Base-by-base conservation (phyloP, 2,113 vertebrate species). In the Zosterops pallidus region DNA sequence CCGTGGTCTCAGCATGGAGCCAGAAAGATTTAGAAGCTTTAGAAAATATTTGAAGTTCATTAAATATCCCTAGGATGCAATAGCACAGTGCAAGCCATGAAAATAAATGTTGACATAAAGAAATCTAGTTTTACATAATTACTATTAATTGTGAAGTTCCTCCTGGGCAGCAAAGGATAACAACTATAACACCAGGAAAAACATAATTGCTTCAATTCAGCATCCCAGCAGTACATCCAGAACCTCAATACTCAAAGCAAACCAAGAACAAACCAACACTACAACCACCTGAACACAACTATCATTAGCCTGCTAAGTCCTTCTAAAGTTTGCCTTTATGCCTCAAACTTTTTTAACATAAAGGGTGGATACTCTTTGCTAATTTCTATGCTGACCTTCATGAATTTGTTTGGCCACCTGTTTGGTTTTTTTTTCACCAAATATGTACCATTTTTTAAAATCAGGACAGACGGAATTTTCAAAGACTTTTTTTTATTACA, bases 21-120 rank as follows among this genome's bases (percentile, higher is more conserved):
- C 56, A 78, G 62, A 83, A 83, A 68, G 55, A 89, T 75, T 65
- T 78, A 62, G 68, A 86, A 93, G 41, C 47, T 39, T n/a, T 19
- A 84, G 62, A 71, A 86, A 92, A 69, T 46, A 75, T 86, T 94
- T 94, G 65, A 84, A 90, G 76, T 90, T 89, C 88, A 72, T 96
- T 89, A 93, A 93, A 89, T 76, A 86, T 19, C 62, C 77, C 63
- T 65, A 46, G 67, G 92, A 93, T 53, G 41, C 44, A 95, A 53
- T 1, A 82, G 80, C 57, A 84, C 53, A 75, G 62, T 21, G 15
- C 64, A 92, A 93, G 60, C 60, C 72, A 63, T 26, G 82, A 78
- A 93, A 94, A 86, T 49, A 86, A 94, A 16, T 28, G 80, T 41
- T 92, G 94, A 84, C 57, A 96, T 35, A 91, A 77, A 90, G 76